These are phyloP conservation scores for Tyrophagus putrescentiae DNA, from an alignment of 1,140 invertebrate genomes.

Conservation along the genomic window DNA sequence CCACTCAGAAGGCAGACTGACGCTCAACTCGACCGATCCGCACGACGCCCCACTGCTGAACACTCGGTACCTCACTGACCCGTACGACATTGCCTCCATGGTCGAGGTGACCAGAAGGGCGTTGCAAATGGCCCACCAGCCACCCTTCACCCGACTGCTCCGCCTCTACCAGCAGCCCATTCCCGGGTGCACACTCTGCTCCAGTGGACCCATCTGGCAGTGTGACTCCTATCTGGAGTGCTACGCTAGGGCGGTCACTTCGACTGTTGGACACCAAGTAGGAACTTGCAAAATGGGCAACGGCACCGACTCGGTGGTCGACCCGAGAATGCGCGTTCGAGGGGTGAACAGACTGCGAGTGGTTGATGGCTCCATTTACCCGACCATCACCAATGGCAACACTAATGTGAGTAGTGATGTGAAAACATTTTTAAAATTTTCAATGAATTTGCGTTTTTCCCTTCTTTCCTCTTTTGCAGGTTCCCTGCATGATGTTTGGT, in stretches of 20 bases:
- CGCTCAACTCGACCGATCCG: slow-evolving; percentile 42
- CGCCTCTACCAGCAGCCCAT: slow-evolving; percentile 11
- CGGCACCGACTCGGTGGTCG: slow-evolving; percentile 42
- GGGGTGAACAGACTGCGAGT: slow-evolving; percentile 25
- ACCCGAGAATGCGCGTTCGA: slow-evolving; percentile 41
- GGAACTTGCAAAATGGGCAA: slow-evolving; percentile 76
- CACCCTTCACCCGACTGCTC: slow-evolving; percentile 3
- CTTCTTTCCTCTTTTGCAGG: neutral
- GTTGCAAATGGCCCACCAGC: slow-evolving; percentile 15
- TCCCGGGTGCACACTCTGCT: slow-evolving; percentile 52
- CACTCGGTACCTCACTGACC: slow-evolving; percentile 55
- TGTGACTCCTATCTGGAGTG: slow-evolving; percentile 64
- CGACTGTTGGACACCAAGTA: slow-evolving; percentile 58
- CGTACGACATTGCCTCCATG: slow-evolving; percentile 43
- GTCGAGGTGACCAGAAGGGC: slow-evolving; percentile 22
- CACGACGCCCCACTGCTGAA: slow-evolving; percentile 56
- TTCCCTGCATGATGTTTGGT: slow-evolving; percentile 65
- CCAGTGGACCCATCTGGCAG: slow-evolving; percentile 40
- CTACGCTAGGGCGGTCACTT: slow-evolving; percentile 48
- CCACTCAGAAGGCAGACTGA: slow-evolving; percentile 51
- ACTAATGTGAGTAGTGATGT: slow-evolving; percentile 46
- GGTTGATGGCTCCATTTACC: slow-evolving; percentile 27
- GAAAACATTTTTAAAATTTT: slow-evolving; percentile 58
- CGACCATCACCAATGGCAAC: slow-evolving; percentile 24
- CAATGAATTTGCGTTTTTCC: slow-evolving; percentile 30